phyloP scores from a whole-genome alignment of 2,888 invertebrate species.

The Drosophila setosimentum region DNA sequence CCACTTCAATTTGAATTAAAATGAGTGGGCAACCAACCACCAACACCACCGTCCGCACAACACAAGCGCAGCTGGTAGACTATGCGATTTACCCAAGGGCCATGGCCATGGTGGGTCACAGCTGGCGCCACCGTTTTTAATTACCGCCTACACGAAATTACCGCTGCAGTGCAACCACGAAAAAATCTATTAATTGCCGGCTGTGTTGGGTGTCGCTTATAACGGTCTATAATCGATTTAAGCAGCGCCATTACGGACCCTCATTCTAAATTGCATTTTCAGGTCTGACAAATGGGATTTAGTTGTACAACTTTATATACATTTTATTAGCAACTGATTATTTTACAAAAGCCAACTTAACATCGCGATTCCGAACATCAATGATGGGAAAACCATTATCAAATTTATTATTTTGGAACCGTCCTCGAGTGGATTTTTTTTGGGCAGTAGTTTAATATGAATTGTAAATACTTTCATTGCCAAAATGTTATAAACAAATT shows the following conservation, averaged over 20 bases:
- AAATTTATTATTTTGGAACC: background rate
- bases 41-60: background rate
- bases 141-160: constrained; percentile 76
- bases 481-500: background rate
- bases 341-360: background rate
- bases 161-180: constrained; percentile 53
- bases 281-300: constrained; percentile 62
- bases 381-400: background rate
- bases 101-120: constrained; percentile 52
- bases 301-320: constrained; percentile 7
- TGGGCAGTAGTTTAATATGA: background rate
- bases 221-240: constrained; percentile 77
- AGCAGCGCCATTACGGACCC: constrained; percentile 60
- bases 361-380: background rate
- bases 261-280: constrained; percentile 56
- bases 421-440: background rate
- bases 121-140: constrained; percentile 77
- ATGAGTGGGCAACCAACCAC: constrained; percentile 52
- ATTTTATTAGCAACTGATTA: background rate
- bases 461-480: background rate
- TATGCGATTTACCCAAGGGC: constrained; percentile 15
- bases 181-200: constrained; percentile 68
- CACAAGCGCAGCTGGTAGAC: background rate
- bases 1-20: constrained; percentile 79
- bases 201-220: constrained; percentile 51